phyloP scores from a whole-genome alignment of 2,113 vertebrate genomes.

The Oreotrochilus melanogaster region DNA sequence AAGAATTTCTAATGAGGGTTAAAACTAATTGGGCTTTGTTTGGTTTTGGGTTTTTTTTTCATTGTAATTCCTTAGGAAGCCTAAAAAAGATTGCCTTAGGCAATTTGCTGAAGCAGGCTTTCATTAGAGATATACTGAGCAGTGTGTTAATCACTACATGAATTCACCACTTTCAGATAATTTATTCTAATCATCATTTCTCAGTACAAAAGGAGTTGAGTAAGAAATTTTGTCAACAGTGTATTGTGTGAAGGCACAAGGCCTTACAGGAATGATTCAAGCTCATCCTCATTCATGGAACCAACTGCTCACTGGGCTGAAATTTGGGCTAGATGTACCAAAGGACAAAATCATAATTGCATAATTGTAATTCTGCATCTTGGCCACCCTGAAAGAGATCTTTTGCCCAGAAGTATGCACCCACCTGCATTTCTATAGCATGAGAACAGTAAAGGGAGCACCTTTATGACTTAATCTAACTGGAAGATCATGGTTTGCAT shows the following conservation, averaged over 20 bases:
- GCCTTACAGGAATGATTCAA: background rate
- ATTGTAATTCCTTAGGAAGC: background rate
- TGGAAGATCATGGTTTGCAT: background rate
- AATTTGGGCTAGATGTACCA: background rate
- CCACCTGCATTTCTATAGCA: background rate
- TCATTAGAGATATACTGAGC: constrained; percentile 7
- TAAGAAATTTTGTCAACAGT: background rate
- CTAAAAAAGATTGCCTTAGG: constrained; percentile 31
- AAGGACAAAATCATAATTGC: background rate
- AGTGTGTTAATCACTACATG: constrained; percentile 42
- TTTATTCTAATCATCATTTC: constrained; percentile 48
- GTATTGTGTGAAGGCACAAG: rapidly evolving
- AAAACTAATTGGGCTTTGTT: background rate
- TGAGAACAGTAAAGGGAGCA: background rate
- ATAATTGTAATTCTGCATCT: background rate
- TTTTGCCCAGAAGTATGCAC: background rate
- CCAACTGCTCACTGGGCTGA: background rate
- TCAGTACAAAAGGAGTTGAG: constrained; percentile 29
- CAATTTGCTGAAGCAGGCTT: constrained; percentile 51
- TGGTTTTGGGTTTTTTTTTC: background rate
- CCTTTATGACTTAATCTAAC: rapidly evolving
- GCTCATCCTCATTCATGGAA: rapidly evolving
- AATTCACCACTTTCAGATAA: constrained; percentile 54
- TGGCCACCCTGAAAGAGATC: background rate
- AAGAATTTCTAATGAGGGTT: background rate